Base-by-base conservation (phyloP, 2,888 invertebrate species). In the Loripinus fragilis region DNA sequence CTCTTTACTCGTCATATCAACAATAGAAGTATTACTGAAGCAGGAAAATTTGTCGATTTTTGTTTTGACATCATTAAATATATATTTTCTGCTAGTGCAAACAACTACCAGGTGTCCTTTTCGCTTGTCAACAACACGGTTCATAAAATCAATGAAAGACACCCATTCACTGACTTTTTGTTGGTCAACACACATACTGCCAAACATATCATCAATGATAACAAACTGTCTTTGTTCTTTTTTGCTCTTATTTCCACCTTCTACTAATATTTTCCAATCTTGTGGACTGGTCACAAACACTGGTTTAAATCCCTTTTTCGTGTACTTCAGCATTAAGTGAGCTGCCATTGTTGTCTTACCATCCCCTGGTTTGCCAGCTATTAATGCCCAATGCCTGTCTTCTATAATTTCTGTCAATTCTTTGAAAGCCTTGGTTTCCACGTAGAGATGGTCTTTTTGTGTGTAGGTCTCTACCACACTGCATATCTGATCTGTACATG, bases 141-240 rank as follows among this genome's bases (percentile, higher is more conserved):
- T 20, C 38, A 74, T 74, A 17, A 69, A 7, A 12, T 78, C 45
- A 8, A 68, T 17, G 33, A 69, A 23, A 30, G 64, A 55, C 5
- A 69, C 17, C 78, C 78, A 78, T 33, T 74, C 66, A 23, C 66
- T 65, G 7, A 74, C 42, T 38, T 64, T 69, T 15, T 33, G 42
- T 1, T 78, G 70, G 64, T 78, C 69, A 23, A 78, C 52, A 60
- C 64, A 33, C 28, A 68, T 38, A 12, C 64, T 50, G 15, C 78
- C 78, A 74, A 78, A 74, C 55, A 78, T 78, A 55, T 78, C 73
- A 50, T 78, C 78, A 41, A 74, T 66, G 8, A 74, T 48, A 1
- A 70, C 68, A 33, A 78, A 42, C 41, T 70, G 73, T 55, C 70
- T 78, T 28, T 74, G 30, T 1, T 10, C 2, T 15, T 64, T 30